These are phyloP conservation scores for Prosopocoilus inquinatus DNA, from an alignment of 2,888 invertebrate species.

Conservation along the genomic window DNA sequence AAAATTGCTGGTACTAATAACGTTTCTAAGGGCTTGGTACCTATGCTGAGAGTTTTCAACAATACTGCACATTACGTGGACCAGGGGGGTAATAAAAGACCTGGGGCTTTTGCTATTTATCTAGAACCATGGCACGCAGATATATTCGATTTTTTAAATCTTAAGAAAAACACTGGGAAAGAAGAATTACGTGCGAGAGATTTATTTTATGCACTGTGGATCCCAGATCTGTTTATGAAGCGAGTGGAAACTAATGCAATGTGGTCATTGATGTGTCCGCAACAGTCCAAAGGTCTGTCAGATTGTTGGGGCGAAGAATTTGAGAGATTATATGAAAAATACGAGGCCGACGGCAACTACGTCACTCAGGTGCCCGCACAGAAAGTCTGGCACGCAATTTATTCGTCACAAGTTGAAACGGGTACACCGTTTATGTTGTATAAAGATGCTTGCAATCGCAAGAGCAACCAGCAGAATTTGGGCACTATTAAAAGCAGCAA, in stretches of 20 bases:
- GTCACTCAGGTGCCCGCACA: slow-evolving; percentile 73
- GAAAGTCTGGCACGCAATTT: slow-evolving; percentile 89
- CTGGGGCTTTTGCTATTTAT: slow-evolving; percentile 97
- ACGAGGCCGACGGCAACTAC: slow-evolving; percentile 77
- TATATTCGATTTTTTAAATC: slow-evolving; percentile 90
- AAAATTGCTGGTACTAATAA: slow-evolving; percentile 94
- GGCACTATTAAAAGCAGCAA: slow-evolving; percentile 99
- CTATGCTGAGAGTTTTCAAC: slow-evolving; percentile 93
- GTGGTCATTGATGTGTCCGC: slow-evolving; percentile 98
- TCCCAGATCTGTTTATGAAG: slow-evolving; percentile 97
- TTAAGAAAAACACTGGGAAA: slow-evolving; percentile 93
- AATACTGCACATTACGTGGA: slow-evolving; percentile 96
- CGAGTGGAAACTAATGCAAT: slow-evolving; percentile 78
- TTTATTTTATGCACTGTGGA: slow-evolving; percentile 96
- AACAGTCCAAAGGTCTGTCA: slow-evolving; percentile 83
- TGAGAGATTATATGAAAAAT: slow-evolving; percentile 80
- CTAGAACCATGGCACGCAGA: slow-evolving; percentile 99
- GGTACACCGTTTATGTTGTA: slow-evolving; percentile 98
- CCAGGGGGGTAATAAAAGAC: slow-evolving; percentile 96
- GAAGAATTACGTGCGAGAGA: slow-evolving; percentile 94
- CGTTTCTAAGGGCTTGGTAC: slow-evolving; percentile 91
- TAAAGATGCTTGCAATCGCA: slow-evolving; percentile 94
- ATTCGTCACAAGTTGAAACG: slow-evolving; percentile 94
- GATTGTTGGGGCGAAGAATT: slow-evolving; percentile 97
- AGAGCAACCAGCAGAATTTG: slow-evolving; percentile 96